Evolutionary conservation across 2,888 invertebrate species (phyloP).

Genomic region (Polymixis flavicincta): DNA sequence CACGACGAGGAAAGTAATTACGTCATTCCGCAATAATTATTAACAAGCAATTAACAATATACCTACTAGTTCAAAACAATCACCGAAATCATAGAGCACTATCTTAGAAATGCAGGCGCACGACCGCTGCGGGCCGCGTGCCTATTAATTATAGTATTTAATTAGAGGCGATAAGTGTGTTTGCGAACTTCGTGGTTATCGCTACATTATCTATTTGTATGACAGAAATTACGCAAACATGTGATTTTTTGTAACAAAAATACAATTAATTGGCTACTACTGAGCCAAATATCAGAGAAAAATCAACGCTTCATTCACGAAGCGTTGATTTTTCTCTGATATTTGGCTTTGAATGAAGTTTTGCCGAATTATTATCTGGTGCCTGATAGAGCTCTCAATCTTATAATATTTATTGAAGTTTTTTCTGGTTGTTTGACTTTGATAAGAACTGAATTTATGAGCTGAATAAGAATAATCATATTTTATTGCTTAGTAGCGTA

Average conservation of each 20-base stretch:
- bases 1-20: conserved; percentile 16
- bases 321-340: conserved; percentile 44
- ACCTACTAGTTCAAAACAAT: conserved; percentile 38
- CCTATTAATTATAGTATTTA: conserved; percentile 76
- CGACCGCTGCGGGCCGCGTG: conserved; percentile 55
- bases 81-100: conserved; percentile 44
- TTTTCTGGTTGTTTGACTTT: conserved; percentile 16
- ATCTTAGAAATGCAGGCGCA: conserved; percentile 49
- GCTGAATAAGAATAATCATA: not conserved
- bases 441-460: conserved; percentile 8
- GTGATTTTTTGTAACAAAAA: conserved; percentile 62
- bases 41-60: conserved; percentile 38
- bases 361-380: conserved; percentile 44
- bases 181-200: conserved; percentile 74
- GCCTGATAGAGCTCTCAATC: conserved; percentile 34
- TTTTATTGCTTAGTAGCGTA: not conserved
- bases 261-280: conserved; percentile 49
- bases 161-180: conserved; percentile 78
- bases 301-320: too few relatives aligned
- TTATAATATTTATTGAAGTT: conserved; percentile 21
- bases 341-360: conserved; percentile 49
- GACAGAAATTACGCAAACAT: conserved; percentile 70
- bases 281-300: too few relatives aligned
- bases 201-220: conserved; percentile 70
- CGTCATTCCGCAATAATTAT: conserved; percentile 20